Conservation (phyloP, 2,888 invertebrate species). For the Dastarcus helophoroides region DNA sequence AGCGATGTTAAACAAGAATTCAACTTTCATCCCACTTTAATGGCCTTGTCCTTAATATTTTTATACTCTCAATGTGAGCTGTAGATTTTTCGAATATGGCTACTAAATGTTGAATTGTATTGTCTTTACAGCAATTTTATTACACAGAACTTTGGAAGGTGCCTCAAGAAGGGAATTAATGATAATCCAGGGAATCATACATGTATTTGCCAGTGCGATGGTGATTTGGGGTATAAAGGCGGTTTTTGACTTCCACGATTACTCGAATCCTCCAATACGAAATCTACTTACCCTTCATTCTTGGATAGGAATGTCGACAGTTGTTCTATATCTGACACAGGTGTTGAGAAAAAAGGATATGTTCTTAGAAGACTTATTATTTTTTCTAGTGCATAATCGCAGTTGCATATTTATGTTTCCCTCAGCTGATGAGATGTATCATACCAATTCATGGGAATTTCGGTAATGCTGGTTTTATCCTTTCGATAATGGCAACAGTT, state of each 20-base stretch:
- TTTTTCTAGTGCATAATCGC: no score
- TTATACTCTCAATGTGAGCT: slow-evolving; percentile 69
- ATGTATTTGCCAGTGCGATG: slow-evolving; percentile 54
- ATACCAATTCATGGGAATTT: no score
- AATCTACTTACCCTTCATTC: slow-evolving; percentile 70
- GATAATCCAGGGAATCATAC: slow-evolving; percentile 58
- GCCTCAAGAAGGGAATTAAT: slow-evolving; percentile 65
- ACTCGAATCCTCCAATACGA: slow-evolving; percentile 43
- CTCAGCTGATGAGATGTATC: no score
- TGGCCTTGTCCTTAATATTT: slow-evolving; percentile 70
- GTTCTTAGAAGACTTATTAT: no score
- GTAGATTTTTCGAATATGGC: no score
- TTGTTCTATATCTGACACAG: slow-evolving; percentile 59
- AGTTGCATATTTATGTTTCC: no score
- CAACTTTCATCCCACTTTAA: slow-evolving; percentile 81
- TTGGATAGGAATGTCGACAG: slow-evolving; percentile 65
- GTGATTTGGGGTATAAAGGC: slow-evolving; percentile 61
- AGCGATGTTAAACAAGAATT: no score
- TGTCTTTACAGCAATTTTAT: slow-evolving; percentile 58
- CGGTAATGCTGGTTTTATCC: no score
- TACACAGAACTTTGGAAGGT: slow-evolving; percentile 69
- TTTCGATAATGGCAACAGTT: no score
- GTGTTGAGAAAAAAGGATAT: no score
- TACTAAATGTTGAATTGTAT: no score
- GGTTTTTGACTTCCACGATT: slow-evolving; percentile 72